phyloP scores from a whole-genome alignment of 2,113 vertebrate genomes.

The Rhegmatorhina hoffmannsi region DNA sequence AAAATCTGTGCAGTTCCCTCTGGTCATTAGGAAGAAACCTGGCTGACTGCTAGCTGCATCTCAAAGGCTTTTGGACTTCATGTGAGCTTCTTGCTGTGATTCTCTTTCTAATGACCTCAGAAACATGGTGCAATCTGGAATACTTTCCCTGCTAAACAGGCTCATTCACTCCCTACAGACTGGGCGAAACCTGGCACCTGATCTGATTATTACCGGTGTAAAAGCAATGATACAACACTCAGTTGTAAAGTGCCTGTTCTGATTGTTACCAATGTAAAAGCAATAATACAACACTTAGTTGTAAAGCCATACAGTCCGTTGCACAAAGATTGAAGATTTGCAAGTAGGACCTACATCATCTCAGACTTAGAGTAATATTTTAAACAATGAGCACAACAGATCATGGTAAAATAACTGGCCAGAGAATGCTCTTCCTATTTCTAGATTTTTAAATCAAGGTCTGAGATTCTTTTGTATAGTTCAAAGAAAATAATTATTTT shows the following conservation, averaged over 20 bases:
- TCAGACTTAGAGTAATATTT: background rate
- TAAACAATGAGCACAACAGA: background rate
- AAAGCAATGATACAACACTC: background rate
- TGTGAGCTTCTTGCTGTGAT: background rate
- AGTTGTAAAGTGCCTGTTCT: background rate
- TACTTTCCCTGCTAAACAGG: background rate
- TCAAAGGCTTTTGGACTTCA: background rate
- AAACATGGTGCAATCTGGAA: fast-evolving
- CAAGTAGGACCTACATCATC: background rate
- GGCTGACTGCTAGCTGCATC: background rate
- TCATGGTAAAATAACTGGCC: background rate
- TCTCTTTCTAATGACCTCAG: background rate
- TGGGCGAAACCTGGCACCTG: background rate
- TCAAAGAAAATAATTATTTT: background rate
- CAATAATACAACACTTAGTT: background rate
- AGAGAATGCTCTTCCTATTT: background rate
- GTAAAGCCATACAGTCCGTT: background rate
- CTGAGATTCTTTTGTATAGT: background rate
- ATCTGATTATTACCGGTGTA: background rate
- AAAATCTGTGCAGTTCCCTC: background rate
- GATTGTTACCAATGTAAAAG: background rate
- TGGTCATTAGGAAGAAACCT: background rate
- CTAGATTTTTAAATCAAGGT: background rate
- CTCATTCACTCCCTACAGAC: background rate
- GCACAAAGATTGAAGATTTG: background rate